Evolutionary conservation across 2,113 vertebrate genomes (phyloP).

Genomic region (Ailurus styani): DNA sequence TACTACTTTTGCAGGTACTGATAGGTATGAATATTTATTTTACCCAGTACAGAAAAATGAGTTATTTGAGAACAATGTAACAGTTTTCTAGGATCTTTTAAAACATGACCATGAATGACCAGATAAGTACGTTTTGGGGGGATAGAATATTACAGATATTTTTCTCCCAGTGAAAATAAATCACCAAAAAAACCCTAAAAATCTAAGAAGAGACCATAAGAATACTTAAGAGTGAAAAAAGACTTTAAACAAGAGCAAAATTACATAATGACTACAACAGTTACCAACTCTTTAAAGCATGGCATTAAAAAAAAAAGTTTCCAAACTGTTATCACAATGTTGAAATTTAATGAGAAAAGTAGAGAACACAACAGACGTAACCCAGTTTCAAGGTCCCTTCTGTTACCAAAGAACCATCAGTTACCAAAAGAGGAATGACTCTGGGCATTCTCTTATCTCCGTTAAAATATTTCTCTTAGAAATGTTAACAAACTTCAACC

Average conservation of each 20-base stretch:
- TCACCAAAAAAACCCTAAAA: background rate
- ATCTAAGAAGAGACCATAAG: background rate
- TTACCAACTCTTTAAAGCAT: background rate
- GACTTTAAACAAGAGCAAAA: slow-evolving; percentile 6
- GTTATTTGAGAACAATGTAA: background rate
- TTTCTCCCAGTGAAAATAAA: slow-evolving; percentile 31
- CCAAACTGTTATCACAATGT: background rate
- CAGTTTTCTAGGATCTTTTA: background rate
- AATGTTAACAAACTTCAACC: background rate
- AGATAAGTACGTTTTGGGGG: background rate
- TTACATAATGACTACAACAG: background rate
- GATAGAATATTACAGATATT: background rate
- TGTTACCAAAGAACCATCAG: background rate
- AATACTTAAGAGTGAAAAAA: background rate
- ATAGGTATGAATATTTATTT: background rate
- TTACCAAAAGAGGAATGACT: background rate
- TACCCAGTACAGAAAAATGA: background rate
- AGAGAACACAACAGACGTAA: background rate
- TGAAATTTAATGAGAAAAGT: slow-evolving; percentile 10
- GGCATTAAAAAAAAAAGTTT: background rate
- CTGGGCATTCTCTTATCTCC: background rate
- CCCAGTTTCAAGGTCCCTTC: background rate
- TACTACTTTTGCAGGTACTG: background rate
- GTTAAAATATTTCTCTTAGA: background rate
- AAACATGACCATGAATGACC: background rate